These are phyloP conservation scores for Callyntrura sp. DNA, from an alignment of 2,888 invertebrate genomes.

Conservation along the genomic window DNA sequence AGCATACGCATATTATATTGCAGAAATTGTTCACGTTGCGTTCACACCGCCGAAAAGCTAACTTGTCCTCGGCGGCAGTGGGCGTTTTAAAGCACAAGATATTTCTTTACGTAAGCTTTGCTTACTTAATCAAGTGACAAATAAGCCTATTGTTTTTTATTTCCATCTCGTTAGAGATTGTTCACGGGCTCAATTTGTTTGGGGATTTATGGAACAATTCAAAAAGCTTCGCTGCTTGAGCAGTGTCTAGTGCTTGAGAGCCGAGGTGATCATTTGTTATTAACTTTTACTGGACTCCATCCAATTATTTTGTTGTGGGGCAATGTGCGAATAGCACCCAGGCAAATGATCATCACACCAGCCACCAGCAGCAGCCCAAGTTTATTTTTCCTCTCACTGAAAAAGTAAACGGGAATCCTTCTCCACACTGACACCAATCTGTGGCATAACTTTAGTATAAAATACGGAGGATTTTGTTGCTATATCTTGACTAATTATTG, in stretches of 20 bases:
- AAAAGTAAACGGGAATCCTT: background rate
- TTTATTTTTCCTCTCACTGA: background rate
- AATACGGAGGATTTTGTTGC: background rate
- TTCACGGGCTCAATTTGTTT: constrained; percentile 51
- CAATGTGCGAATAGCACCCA: background rate
- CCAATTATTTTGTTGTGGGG: constrained; percentile 50
- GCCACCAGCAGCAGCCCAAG: background rate
- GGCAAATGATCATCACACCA: background rate
- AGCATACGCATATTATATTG: background rate
- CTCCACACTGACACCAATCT: background rate
- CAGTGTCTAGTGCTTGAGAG: constrained; percentile 11
- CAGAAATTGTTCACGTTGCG: background rate
- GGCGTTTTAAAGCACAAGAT: background rate
- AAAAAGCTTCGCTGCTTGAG: background rate
- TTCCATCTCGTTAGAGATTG: constrained; percentile 63
- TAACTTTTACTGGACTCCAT: constrained; percentile 54
- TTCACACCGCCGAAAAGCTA: background rate
- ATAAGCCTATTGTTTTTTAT: constrained; percentile 62
- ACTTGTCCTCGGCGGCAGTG: constrained; percentile 7
- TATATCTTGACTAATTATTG: constrained; percentile 19
- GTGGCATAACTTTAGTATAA: background rate
- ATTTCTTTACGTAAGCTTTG: constrained; percentile 15
- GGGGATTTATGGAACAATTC: constrained; percentile 51
- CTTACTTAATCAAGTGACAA: constrained; percentile 56
- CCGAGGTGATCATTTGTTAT: constrained; percentile 55